phyloP scores from a whole-genome alignment of 2,888 invertebrate genomes.

The Mythimna lalbum region DNA sequence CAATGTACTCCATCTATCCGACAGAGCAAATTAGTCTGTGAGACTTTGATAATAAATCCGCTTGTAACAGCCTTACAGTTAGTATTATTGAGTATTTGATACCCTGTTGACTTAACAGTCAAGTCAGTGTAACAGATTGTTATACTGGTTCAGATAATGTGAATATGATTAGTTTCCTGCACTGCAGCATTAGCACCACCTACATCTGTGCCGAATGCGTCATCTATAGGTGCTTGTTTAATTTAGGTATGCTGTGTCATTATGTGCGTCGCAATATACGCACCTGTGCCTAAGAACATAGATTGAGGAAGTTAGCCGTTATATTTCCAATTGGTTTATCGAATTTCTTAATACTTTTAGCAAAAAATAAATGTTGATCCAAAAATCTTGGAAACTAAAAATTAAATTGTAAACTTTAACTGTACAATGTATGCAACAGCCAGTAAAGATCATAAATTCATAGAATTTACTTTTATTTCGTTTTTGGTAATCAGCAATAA shows the following conservation, averaged over 20 bases:
- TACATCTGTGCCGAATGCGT: slow-evolving; percentile 49
- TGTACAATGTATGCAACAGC: not conserved
- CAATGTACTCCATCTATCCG: slow-evolving; percentile 51
- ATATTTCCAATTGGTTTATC: slow-evolving; percentile 9
- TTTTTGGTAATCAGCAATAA: slow-evolving; percentile 8
- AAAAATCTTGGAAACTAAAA: not conserved
- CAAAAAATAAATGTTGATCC: slow-evolving; percentile 8
- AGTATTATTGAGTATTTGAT: slow-evolving; percentile 56
- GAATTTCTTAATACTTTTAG: slow-evolving; percentile 7
- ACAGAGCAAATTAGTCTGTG: slow-evolving; percentile 59
- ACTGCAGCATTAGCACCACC: slow-evolving; percentile 15
- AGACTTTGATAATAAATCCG: slow-evolving; percentile 57
- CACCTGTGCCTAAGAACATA: slow-evolving; percentile 41
- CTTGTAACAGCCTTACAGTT: slow-evolving; percentile 42
- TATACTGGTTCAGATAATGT: slow-evolving; percentile 53
- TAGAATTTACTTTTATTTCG: not conserved
- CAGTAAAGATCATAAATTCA: slow-evolving; percentile 27
- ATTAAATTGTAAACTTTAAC: not conserved
- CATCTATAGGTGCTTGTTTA: slow-evolving; percentile 49
- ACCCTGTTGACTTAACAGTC: slow-evolving; percentile 55
- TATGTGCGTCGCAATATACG: slow-evolving; percentile 20
- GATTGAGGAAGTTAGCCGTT: slow-evolving; percentile 51
- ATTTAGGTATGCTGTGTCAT: slow-evolving; percentile 41
- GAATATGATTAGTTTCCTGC: slow-evolving; percentile 55
- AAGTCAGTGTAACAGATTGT: slow-evolving; percentile 41